Evolutionary conservation across 37 sponge, comb jelly and placozoan genomes (phyloP).

Genomic region (Aphrocallistes beatrix): DNA sequence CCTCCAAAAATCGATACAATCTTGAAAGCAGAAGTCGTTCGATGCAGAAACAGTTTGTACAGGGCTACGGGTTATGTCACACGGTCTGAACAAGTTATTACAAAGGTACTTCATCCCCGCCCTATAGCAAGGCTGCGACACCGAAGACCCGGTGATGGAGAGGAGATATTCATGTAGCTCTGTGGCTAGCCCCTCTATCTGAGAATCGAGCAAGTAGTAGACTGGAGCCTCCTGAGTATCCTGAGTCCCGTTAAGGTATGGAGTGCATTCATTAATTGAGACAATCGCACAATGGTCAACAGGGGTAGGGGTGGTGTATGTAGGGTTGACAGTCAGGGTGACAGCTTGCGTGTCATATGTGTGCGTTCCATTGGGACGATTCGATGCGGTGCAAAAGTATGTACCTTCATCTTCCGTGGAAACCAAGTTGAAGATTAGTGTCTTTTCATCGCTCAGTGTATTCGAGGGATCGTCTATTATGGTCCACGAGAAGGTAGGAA

Average conservation of each 20-base stretch:
- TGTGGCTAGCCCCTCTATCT: neutral
- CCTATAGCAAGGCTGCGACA: neutral
- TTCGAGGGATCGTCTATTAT: neutral
- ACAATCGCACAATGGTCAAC: neutral
- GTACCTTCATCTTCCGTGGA: neutral
- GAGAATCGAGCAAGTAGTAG: neutral
- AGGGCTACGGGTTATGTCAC: neutral
- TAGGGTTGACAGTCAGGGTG: neutral
- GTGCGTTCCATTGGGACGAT: neutral
- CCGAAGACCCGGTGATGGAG: neutral
- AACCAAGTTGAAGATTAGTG: neutral
- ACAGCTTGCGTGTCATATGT: neutral
- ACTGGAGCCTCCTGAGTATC: neutral
- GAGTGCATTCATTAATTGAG: neutral
- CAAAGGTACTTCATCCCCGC: constrained; percentile 9
- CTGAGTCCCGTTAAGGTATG: neutral
- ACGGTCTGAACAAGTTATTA: neutral
- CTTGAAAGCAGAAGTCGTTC: neutral
- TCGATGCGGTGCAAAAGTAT: neutral
- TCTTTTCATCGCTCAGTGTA: neutral
- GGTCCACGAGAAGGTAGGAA: neutral
- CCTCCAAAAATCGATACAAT: neutral
- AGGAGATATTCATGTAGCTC: neutral
- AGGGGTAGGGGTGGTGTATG: neutral
- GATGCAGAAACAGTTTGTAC: neutral